Evolutionary conservation across 2,888 invertebrate species (phyloP), one percentile per base, ranked within the genome.

Genomic region (Disparrhopalites patrizii): DNA sequence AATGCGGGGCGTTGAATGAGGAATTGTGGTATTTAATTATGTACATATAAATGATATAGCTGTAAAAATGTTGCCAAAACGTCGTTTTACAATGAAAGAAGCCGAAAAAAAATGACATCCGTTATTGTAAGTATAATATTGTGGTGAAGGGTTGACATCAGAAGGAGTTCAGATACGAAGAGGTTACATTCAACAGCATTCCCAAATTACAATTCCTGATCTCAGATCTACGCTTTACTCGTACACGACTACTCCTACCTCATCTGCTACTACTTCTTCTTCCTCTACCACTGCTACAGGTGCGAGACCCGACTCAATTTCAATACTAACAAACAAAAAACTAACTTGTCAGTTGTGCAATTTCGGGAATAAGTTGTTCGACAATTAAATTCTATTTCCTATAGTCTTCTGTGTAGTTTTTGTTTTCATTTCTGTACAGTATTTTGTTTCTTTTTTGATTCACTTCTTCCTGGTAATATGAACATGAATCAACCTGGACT

Each of bases 211-310:
- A 54, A 74, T 74, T 73, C 75, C 75, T 62, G 75, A 75, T 72
- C 72, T 75, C 65, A 74, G 75, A 71, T 70, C 76, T 72, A 73
- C 76, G 68, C 71, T 76, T 73, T 70, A 76, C 71, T 69, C 70
- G 62, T 70, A 73, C 71, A 67, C 70, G 70, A 69, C 68, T 72
- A 66, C 70, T 65, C 65, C 68, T 31, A 58, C 68, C 36, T 66
- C 68, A 57, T 51, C 60, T 55, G 57, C 57, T 65, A 67, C 73
- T 69, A 40, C 73, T 70, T 68, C 70, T 67, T 69, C 68, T 50
- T 50, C 66, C 54, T 62, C 66, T 51, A n/a, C n/a, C n/a, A 47
- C 62, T 56, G 47, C 38, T 63, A 62, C 72, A 72, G 73, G 73
- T 73, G 72, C 65, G 72, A n/a, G n/a, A 65, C 65, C 57, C 33